Conservation (phyloP, 2,888 invertebrate species). For the Resseliella maxima region DNA sequence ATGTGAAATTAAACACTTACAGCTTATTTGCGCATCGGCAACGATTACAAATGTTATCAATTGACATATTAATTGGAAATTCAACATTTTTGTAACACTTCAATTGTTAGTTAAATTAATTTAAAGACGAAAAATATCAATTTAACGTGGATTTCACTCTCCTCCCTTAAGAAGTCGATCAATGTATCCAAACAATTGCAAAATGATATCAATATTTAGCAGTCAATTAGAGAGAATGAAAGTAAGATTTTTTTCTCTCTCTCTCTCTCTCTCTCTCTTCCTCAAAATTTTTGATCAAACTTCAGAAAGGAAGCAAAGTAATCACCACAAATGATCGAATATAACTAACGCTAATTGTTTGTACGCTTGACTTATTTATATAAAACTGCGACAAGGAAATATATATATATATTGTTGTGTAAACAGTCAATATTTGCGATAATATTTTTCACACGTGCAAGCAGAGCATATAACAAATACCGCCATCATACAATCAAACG, state of each 20-base stretch:
- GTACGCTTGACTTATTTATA: neutral
- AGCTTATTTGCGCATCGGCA: neutral
- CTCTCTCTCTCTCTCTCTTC: no score
- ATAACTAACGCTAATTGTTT: neutral
- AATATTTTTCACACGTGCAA: neutral
- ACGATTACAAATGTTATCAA: neutral
- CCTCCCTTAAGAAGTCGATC: neutral
- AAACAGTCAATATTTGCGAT: neutral
- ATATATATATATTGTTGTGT: neutral
- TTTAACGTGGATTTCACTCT: neutral
- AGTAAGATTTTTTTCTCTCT: no score
- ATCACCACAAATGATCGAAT: neutral
- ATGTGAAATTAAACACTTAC: slow-evolving; percentile 15
- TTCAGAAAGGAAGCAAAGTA: slow-evolving; percentile 19
- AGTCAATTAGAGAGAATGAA: no score
- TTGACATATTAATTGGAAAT: neutral
- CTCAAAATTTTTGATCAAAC: neutral
- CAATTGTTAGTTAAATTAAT: no score
- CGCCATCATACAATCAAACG: neutral
- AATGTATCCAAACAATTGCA: neutral
- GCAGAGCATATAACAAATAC: neutral
- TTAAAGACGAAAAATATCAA: no score
- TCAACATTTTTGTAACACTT: slow-evolving; percentile 26
- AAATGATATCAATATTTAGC: neutral
- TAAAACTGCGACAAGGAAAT: neutral